Evolutionary conservation across 2,888 invertebrate genomes (phyloP), one percentile per base, ranked within the genome.

Genomic region (Oligia latruncula): DNA sequence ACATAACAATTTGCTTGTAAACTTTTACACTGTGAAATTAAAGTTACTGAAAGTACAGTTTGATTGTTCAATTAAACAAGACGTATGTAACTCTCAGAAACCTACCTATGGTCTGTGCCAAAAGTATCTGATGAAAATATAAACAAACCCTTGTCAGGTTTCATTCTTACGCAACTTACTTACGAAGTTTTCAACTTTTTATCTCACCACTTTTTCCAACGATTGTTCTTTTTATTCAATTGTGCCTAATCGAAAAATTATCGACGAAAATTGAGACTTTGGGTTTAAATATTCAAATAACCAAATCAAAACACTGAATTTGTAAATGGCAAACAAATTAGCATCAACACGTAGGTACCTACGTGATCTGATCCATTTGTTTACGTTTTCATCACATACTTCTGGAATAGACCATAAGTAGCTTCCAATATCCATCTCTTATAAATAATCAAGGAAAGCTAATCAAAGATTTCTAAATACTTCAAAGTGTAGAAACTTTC

Each of bases 401-500:
- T 65, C 40, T 23, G 65, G 23, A 65, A 11, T 5, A 40, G 23
- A 43, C 23, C 40, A 23, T 23, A 23, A 3, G 8, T 17, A 17
- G 65, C 40, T 65, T 65, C 13, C 6, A 46, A 20, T 68, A 68
- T 68, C 5, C 5, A 49, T 17, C 62, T 74, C 40, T 20, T 62
- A 23, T 40, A 65, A 13, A 66, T 43, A 49, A 70, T 29, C 23
- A 71, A 46, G 23, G 52, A 62, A 70, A 76, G 58, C 13, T 84
- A 80, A 83, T 85, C 23, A 81, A 62, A 70, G 70, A 78, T 75
- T 79, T 74, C 6, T 55, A 74, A 85, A 79, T 68, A 77, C 77
- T 74, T 78, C 72, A 64, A 80, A 77, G 86, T 66, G 74, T 71
- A 11, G 43, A 62, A 80, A 85, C 58, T 73, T 89, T 84, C 80